phyloP scores from a whole-genome alignment of 92 coral and sea anemone genomes.

The Desmophyllum pertusum region DNA sequence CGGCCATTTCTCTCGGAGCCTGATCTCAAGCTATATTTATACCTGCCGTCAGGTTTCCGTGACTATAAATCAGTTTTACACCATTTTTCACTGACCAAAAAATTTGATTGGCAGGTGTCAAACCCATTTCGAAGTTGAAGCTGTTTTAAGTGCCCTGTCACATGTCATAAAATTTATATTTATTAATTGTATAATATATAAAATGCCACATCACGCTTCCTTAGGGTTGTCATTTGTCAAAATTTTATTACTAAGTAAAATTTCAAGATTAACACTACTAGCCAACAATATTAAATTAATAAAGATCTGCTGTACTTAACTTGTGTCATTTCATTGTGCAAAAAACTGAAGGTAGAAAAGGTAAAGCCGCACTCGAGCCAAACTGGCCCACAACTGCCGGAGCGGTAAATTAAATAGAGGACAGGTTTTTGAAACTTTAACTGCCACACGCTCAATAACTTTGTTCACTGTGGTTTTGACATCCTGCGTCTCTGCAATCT shows the following conservation, averaged over 20 bases:
- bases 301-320: background rate
- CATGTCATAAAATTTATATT: background rate
- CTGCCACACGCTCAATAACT: conserved; percentile 29
- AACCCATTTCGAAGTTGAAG: background rate
- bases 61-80: background rate
- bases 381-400: too few relatives aligned
- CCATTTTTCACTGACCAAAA: background rate
- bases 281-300: background rate
- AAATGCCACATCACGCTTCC: background rate
- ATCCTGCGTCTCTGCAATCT: conserved; percentile 17
- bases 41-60: background rate
- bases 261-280: background rate
- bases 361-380: too few relatives aligned
- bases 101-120: background rate
- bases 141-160: background rate
- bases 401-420: conserved; percentile 39
- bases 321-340: background rate
- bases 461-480: conserved; percentile 2
- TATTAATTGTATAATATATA: background rate
- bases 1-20: too few relatives aligned
- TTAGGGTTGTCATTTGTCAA: background rate
- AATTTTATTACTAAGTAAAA: background rate
- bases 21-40: too few relatives aligned
- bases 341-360: background rate
- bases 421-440: conserved; percentile 9